phyloP scores from a whole-genome alignment of 2,888 invertebrate species.

The Acrocyrtus sp. region DNA sequence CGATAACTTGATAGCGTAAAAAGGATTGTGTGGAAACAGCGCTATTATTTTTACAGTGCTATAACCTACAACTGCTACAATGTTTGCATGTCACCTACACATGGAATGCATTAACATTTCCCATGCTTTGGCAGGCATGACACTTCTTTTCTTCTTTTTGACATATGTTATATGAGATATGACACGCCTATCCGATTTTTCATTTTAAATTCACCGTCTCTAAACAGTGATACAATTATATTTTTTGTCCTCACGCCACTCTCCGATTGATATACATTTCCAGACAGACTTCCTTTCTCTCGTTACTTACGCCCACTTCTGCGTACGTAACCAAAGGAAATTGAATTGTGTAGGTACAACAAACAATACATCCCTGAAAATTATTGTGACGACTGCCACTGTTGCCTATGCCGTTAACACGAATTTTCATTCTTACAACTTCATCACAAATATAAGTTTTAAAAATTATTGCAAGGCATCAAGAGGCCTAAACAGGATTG shows the following conservation, averaged over 20 bases:
- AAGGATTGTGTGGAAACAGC: no score
- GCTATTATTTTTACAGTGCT: no score
- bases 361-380: neutral
- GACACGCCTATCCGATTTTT: conserved; percentile 51
- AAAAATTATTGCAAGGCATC: no score
- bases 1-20: no score
- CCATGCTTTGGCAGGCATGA: conserved; percentile 52
- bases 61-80: no score
- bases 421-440: no score
- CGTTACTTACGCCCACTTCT: conserved; percentile 21
- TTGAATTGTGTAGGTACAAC: neutral
- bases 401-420: no score
- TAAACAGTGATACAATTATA: conserved; percentile 6
- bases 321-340: neutral
- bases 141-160: conserved; percentile 49
- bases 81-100: conserved; percentile 28
- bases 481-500: no score
- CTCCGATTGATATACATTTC: conserved; percentile 12
- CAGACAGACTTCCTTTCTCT: conserved; percentile 7
- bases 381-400: no score
- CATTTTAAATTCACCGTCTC: conserved; percentile 43
- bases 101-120: conserved; percentile 50
- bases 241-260: conserved; percentile 36
- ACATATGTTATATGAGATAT: conserved; percentile 51
- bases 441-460: no score